Conservation (phyloP, 2,888 invertebrate species). For the Axea sp. region DNA sequence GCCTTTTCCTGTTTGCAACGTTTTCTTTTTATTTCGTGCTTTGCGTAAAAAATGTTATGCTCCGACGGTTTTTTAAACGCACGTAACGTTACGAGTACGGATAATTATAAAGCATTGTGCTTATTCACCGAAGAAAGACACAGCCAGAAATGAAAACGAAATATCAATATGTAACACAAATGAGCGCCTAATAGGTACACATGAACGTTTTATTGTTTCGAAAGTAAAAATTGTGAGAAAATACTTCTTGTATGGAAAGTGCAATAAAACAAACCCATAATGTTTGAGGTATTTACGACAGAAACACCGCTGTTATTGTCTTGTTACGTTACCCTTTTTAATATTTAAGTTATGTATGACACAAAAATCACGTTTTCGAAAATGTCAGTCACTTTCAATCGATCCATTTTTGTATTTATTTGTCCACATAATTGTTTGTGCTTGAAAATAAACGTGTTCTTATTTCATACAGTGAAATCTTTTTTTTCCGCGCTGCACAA, state of each 20-base stretch:
- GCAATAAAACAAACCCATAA: no score
- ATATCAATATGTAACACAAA: conserved; percentile 35
- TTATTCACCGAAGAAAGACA: conserved; percentile 25
- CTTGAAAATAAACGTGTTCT: no score
- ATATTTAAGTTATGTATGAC: no score
- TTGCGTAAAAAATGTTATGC: conserved; percentile 6
- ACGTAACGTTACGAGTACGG: conserved; percentile 18
- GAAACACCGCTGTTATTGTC: no score
- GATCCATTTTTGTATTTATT: no score
- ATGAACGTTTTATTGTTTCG: conserved; percentile 6
- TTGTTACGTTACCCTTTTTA: no score
- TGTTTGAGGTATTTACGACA: no score
- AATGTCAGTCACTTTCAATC: no score
- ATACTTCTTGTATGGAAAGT: conserved; percentile 5
- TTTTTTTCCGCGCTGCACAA: no score
- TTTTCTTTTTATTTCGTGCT: conserved; percentile 10
- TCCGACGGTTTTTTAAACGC: conserved; percentile 11
- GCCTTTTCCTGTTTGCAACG: conserved; percentile 24
- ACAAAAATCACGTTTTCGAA: no score
- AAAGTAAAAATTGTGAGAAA: conserved; percentile 27
- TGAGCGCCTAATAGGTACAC: conserved; percentile 4
- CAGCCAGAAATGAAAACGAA: conserved; percentile 7
- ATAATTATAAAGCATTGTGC: conserved; percentile 26
- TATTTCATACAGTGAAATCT: no score
- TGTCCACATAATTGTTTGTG: no score